Evolutionary conservation across 2,888 invertebrate species (phyloP).

Genomic region (Synergus laeviventris): DNA sequence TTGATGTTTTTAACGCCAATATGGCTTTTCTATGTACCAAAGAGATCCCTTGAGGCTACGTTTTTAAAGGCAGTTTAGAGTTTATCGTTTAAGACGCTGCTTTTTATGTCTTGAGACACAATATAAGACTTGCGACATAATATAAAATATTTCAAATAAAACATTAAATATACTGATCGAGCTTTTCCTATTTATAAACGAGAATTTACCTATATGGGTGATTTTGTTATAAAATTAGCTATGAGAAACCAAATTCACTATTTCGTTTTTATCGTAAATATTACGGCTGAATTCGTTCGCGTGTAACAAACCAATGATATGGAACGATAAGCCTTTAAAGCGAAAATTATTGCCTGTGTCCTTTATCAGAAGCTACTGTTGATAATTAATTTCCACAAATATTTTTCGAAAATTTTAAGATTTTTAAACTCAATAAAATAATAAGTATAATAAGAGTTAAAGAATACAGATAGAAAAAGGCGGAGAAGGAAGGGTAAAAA

Average conservation of each 20-base stretch:
- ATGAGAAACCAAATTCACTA: background rate
- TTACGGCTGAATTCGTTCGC: background rate
- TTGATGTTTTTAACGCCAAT: background rate
- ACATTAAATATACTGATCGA: background rate
- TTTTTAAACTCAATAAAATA: background rate
- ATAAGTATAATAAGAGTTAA: no score
- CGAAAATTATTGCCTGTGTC: background rate
- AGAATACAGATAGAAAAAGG: background rate
- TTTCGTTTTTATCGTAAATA: background rate
- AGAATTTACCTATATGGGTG: no score
- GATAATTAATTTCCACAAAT: background rate
- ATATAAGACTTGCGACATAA: background rate
- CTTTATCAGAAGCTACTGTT: constrained; percentile 2
- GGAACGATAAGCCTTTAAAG: background rate
- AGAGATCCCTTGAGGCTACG: background rate
- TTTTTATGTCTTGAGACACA: background rate
- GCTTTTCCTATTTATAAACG: background rate
- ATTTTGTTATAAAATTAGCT: background rate
- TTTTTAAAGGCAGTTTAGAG: background rate
- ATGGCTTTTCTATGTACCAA: background rate
- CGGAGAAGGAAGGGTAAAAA: background rate
- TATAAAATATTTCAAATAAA: background rate
- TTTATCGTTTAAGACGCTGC: background rate
- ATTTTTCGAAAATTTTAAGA: background rate
- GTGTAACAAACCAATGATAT: background rate